These are phyloP conservation scores for Archegozetes longisetosus DNA, from an alignment of 1,140 invertebrate species.

Conservation along the genomic window DNA sequence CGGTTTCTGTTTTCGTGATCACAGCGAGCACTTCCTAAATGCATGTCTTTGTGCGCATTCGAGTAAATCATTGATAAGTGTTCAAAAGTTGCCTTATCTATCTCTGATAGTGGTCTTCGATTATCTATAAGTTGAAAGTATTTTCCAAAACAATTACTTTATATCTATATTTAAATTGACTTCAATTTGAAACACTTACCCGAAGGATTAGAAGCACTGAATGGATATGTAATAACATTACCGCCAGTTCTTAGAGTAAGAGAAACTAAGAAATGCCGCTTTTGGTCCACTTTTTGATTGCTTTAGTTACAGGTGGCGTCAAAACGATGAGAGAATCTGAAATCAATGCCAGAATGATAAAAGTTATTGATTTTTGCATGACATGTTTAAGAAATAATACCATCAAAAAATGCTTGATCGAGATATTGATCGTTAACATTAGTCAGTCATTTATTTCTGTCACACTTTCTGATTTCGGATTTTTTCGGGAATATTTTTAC, in stretches of 20 bases:
- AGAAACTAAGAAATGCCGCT: slow-evolving; percentile 7
- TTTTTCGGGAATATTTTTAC: slow-evolving; percentile 39
- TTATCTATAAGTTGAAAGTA: slow-evolving; percentile 50
- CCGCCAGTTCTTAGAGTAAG: slow-evolving; percentile 12
- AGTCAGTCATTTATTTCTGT: slow-evolving; percentile 98
- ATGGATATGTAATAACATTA: slow-evolving; percentile 15
- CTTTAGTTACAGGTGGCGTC: slow-evolving; percentile 1
- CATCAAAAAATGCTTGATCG: slow-evolving; percentile 75
- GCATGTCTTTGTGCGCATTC: slow-evolving; percentile 10
- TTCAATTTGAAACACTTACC: neutral
- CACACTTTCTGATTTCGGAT: slow-evolving; percentile 57
- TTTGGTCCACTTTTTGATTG: slow-evolving; percentile 13
- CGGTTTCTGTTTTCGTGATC: neutral
- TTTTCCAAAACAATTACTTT: neutral
- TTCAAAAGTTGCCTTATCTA: slow-evolving; percentile 8
- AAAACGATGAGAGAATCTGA: slow-evolving; percentile 54
- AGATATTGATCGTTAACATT: slow-evolving; percentile 77
- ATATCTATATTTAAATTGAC: neutral
- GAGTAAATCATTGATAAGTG: slow-evolving; percentile 13
- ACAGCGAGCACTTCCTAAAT: slow-evolving; percentile 6
- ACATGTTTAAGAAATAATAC: slow-evolving; percentile 74
- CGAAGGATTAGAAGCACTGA: slow-evolving; percentile 2
- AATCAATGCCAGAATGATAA: slow-evolving; percentile 70
- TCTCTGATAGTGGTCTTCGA: neutral
- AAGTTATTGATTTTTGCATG: slow-evolving; percentile 52